Evolutionary conservation across 2,888 invertebrate species (phyloP).

Genomic region (Ditula angustiorana): DNA sequence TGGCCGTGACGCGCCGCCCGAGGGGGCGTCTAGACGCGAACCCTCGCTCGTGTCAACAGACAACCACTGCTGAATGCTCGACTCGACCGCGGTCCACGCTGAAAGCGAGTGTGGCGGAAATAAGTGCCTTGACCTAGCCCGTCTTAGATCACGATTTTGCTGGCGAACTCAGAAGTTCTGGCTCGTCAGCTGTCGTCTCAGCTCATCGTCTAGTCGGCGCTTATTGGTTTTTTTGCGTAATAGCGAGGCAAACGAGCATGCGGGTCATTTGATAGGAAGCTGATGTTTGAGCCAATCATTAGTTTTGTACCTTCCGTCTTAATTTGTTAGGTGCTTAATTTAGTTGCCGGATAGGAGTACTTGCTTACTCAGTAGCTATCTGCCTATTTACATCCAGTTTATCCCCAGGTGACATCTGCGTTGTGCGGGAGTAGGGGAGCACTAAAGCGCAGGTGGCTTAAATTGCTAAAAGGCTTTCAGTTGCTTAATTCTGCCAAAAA

Average conservation of each 20-base stretch:
- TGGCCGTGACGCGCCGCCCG: constrained; percentile 4
- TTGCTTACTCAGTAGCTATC: not conserved
- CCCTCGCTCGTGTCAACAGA: constrained; percentile 8
- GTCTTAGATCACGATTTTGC: constrained; percentile 17
- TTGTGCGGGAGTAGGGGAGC: not conserved
- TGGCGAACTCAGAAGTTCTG: not conserved
- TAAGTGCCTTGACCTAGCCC: constrained; percentile 25
- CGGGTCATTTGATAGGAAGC: no score
- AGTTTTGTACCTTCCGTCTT: no score
- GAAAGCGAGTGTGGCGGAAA: no score
- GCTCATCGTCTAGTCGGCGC: no score
- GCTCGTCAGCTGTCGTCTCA: not conserved
- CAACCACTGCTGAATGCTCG: no score
- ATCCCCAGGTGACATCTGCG: constrained; percentile 15
- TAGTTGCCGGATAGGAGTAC: not conserved
- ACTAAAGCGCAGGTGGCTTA: constrained; percentile 8
- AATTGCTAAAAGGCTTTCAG: not conserved
- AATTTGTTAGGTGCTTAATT: no score
- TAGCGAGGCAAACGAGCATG: no score
- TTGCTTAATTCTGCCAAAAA: constrained; percentile 1
- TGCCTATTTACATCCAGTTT: not conserved
- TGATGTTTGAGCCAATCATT: no score
- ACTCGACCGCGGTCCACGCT: not conserved
- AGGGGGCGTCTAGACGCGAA: constrained; percentile 8
- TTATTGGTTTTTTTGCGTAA: no score